Evolutionary conservation across 1,140 invertebrate genomes (phyloP).

Genomic region (Aethina tumida): DNA sequence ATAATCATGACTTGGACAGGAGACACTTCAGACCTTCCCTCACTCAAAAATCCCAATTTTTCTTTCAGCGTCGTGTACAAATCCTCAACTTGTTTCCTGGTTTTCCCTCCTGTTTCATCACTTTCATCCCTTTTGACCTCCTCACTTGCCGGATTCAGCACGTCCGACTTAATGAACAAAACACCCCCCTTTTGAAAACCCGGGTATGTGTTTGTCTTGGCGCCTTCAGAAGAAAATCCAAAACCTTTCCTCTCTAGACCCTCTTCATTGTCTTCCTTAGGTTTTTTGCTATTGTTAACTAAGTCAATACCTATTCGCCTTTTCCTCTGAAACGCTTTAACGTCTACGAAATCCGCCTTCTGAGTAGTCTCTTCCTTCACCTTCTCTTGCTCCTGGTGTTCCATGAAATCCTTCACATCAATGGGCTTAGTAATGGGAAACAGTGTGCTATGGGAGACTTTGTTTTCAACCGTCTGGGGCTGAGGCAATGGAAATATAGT

Average conservation of each 20-base stretch:
- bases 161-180: slow-evolving; percentile 37
- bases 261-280: slow-evolving; percentile 11
- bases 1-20: slow-evolving; percentile 56
- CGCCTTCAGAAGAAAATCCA: slow-evolving; percentile 34
- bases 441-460: slow-evolving; percentile 29
- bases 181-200: slow-evolving; percentile 28
- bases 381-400: slow-evolving; percentile 16
- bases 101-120: slow-evolving; percentile 16
- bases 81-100: slow-evolving; percentile 21
- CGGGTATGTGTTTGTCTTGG: slow-evolving; percentile 6
- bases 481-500: slow-evolving; percentile 19
- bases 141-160: slow-evolving; percentile 15
- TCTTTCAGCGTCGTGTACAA: slow-evolving; percentile 32
- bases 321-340: slow-evolving; percentile 34
- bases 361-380: slow-evolving; percentile 5
- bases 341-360: slow-evolving; percentile 25
- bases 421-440: slow-evolving; percentile 38
- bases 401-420: slow-evolving; percentile 25
- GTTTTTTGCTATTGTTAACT: slow-evolving; percentile 22
- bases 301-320: slow-evolving; percentile 30
- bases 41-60: slow-evolving; percentile 54
- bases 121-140: slow-evolving; percentile 12
- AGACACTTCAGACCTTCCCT: slow-evolving; percentile 47
- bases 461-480: slow-evolving; percentile 6
- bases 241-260: slow-evolving; percentile 20